Evolutionary conservation across 2,888 invertebrate species (phyloP), one percentile per base, ranked within the genome.

Genomic region (Trichopria drosophilae): DNA sequence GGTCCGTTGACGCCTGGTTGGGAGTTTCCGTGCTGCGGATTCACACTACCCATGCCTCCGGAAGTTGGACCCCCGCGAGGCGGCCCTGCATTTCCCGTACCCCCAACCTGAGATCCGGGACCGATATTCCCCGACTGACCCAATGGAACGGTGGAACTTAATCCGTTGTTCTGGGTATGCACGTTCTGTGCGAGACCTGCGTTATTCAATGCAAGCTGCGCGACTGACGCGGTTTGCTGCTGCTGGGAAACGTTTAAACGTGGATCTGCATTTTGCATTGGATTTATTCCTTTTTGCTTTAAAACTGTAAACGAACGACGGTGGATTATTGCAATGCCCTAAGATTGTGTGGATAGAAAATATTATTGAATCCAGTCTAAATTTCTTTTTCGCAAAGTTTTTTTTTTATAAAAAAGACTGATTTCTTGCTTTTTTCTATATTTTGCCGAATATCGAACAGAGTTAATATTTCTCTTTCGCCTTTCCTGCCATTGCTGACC

Each of bases 281-380:
- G 73, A 76, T 70, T 76, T 72, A 77, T 76, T 68, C 78, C 78
- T 76, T 81, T 85, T 81, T 87, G 86, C 80, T 87, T 87, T 79
- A 87, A 82, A 82, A 87, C 87, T 87, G 80, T 78, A 83, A 82
- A 82, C 81, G 72, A 73, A 73, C 47, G 55, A 55, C 52, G 53
- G 40, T 51, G 53, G 42, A 56, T 53, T 56, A 56, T 56, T 50
- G 56, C 40, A 56, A n/a, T n/a, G n/a, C n/a, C n/a, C n/a, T n/a
- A n/a, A n/a, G n/a, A n/a, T n/a, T n/a, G n/a, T n/a, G n/a, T n/a
- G n/a, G n/a, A n/a, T n/a, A n/a, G n/a, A n/a, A n/a, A n/a, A n/a
- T n/a, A n/a, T n/a, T n/a, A n/a, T n/a, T n/a, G n/a, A n/a, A n/a
- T n/a, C n/a, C n/a, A n/a, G n/a, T n/a, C n/a, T n/a, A n/a, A n/a